phyloP scores from a whole-genome alignment of 1,140 invertebrate species.

The Protaetia brevitarsis region DNA sequence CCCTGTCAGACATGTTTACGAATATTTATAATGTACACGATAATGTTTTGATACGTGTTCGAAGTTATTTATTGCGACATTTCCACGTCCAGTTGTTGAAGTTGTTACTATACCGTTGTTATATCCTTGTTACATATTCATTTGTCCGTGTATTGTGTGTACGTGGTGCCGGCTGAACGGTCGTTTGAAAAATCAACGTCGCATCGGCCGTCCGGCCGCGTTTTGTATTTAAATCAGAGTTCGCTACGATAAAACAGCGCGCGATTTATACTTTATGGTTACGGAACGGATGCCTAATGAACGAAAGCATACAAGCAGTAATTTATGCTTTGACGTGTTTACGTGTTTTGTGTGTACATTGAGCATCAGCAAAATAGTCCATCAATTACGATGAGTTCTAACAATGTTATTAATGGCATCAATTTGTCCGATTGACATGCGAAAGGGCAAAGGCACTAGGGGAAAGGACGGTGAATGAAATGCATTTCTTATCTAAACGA shows the following conservation, averaged over 20 bases:
- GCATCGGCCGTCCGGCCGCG: background rate
- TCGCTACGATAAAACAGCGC: background rate
- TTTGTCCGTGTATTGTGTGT: background rate
- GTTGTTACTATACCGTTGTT: background rate
- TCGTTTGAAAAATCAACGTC: constrained; percentile 14
- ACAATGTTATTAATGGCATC: too few relatives aligned
- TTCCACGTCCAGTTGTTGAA: constrained; percentile 7
- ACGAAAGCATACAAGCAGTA: background rate
- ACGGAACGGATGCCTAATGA: background rate
- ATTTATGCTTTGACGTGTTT: background rate
- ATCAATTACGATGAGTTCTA: too few relatives aligned
- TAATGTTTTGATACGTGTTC: constrained; percentile 19
- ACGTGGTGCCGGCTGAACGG: background rate
- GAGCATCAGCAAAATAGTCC: too few relatives aligned
- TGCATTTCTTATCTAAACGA: too few relatives aligned
- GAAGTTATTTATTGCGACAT: constrained; percentile 22
- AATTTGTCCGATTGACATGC: too few relatives aligned
- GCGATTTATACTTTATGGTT: constrained; percentile 8
- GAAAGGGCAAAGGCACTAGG: too few relatives aligned
- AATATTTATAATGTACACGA: constrained; percentile 21
- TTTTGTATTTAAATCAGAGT: constrained; percentile 8
- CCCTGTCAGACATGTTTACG: constrained; percentile 11
- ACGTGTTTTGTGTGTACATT: background rate
- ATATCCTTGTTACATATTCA: constrained; percentile 11
- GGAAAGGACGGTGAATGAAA: too few relatives aligned